Evolutionary conservation across 2,113 vertebrate genomes (phyloP), one percentile per base, ranked within the genome.

Genomic region (Embiotoca jacksoni): DNA sequence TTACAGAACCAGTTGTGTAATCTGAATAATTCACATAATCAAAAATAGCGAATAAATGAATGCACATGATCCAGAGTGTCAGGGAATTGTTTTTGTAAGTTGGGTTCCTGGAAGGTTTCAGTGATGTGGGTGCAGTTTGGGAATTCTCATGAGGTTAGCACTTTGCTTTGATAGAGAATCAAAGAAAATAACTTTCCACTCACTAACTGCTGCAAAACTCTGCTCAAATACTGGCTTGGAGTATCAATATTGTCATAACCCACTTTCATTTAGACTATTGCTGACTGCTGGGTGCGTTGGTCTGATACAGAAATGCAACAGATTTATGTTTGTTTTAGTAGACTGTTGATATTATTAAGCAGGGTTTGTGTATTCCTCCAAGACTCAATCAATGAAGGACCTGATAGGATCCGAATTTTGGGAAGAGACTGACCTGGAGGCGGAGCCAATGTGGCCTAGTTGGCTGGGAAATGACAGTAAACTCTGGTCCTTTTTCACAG

Each of bases 401-500:
- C 46, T 56, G 70, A 77, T 71, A 49, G 49, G 49, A 54, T 85
- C 55, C 30, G 55, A 71, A 49, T 67, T 85, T 88, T 39, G 60
- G 78, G 80, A 82, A 83, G 58, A 79, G 65, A 85, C 92, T 85
- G 63, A 96, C 95, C 95, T 94, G 59, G 94, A 94, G 78, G 94
- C 94, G 56, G 92, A 52, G 85, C 93, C 91, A 76, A 95, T 89
- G 60, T 95, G 95, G 72, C 88, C 90, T 84, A 96, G 90, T 88
- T 94, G 94, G 92, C 93, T 92, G 64, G 93, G 90, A 90, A 96
- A 95, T 47, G 93, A 94, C 66, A 96, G 91, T 80, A 95, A 90
- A 84, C 92, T 92, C 89, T 94, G 91, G 78, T 96, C 93, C 81
- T 95, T 95, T 89, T 96, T 96, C 82, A 95, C 92, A 75, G 92